Evolutionary conservation across 2,797 vertebrate species (phyloP), one percentile per base, ranked within the genome.

Genomic region (Enteromius radiatus): DNA sequence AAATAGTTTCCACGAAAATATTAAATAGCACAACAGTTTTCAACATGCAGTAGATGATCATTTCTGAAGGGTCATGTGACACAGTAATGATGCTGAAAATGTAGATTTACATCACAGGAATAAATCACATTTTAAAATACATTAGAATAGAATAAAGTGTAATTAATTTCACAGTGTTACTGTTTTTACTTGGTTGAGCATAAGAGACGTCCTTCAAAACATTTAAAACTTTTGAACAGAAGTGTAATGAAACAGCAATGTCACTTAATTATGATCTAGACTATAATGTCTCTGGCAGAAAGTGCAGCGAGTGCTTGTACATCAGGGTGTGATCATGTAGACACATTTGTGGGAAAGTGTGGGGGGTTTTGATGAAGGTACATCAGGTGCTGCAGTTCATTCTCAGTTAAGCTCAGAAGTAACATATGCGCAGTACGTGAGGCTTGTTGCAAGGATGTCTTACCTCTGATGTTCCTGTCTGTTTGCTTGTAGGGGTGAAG

Each of bases 401-500:
- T 45, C 17, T n/a, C 17, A 28, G 38, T 63, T 71, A 49, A 21
- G 31, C 31, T 78, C 76, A 65, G 43, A 33, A 36, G 47, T 31
- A 65, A 23, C 43, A 65, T n/a, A 17, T 49, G 61, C 17, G 5
- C 23, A 65, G 3, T 7, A 49, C 26, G 63, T 52, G 45, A 38
- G 17, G 56, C 33, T 56, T 75, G 49, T 56, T 21, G 36, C 21
- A 43, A 14, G 41, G 21, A 74, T 54, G 33, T 56, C 36, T 70
- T 31, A 77, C n/a, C 64, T 78, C n/a, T 82, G 63, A 89, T 91
- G 67, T 86, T 67, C 33, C 87, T 31, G 1, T 80, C 43, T 83
- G 83, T 88, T 12, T 45, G 31, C 47, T 70, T 87, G 64, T 91
- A 98, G 97, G 97, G 85, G 91, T 97, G 90, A 97, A 96, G 92